Evolutionary conservation across 2,113 vertebrate species (phyloP).

Genomic region (Peromyscus polionotus): DNA sequence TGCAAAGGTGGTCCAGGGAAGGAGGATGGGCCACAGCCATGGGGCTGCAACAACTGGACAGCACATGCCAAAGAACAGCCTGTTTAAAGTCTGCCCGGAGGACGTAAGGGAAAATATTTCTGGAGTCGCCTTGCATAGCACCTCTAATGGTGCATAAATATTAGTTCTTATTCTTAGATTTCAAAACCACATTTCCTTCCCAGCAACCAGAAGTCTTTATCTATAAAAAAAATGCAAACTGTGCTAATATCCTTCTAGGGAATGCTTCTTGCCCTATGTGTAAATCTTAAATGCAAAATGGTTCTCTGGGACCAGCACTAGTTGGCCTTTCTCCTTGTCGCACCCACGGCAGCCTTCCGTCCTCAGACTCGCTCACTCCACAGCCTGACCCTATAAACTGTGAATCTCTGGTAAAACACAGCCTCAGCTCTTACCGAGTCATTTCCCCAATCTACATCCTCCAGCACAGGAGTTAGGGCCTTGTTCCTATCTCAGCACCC

Average conservation of each 20-base stretch:
- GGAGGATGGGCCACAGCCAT: background rate
- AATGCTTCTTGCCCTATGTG: background rate
- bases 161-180: background rate
- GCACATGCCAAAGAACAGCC: background rate
- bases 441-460: background rate
- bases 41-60: background rate
- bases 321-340: background rate
- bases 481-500: background rate
- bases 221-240: background rate
- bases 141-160: background rate
- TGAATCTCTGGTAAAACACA: background rate
- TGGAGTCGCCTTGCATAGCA: background rate
- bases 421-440: background rate
- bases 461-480: background rate
- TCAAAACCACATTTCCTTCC: background rate
- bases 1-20: background rate
- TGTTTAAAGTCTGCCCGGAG: background rate
- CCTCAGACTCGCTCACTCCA: background rate
- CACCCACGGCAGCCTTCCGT: background rate
- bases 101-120: background rate
- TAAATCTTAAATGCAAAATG: background rate
- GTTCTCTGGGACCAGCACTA: background rate
- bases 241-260: background rate
- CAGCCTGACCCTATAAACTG: background rate
- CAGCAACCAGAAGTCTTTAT: background rate